Evolutionary conservation across 2,113 vertebrate species (phyloP), one percentile per base, ranked within the genome.

Genomic region (Rutilus rutilus): DNA sequence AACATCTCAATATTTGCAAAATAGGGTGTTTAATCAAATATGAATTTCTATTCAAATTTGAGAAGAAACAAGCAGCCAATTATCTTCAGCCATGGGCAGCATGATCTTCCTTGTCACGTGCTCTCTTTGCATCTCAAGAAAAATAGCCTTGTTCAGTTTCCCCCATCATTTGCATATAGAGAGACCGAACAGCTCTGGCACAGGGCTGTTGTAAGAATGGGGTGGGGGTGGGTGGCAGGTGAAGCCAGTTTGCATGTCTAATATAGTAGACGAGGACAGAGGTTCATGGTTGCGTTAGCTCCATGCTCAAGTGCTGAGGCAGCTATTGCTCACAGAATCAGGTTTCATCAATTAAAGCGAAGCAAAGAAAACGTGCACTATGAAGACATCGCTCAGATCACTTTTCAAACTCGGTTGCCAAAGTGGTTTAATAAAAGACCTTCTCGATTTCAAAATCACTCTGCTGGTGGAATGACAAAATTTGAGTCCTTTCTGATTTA

Each of bases 61-160:
- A 57, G 92, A 95, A 95, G 94, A 95, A 96, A 95, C 94, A 94
- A 93, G 90, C 92, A 94, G 93, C 89, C 92, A 95, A 93, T 95
- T 95, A 94, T 94, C 93, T 95, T 87, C 76, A 42, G 74, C 75
- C 77, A 62, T 60, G 85, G 42, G 54, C 92, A 92, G 88, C 90
- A 7, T 78, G 92, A 89, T 92, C 93, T 93, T 96, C 93, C 94
- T 96, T 95, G 94, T 95, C 94, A 89, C 78, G 88, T 93, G 93
- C 90, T 92, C 90, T 96, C 91, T 97, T 96, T 97, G 96, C 96
- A 97, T 97, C 95, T 95, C 94, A 95, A 96, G 96, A 95, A 95
- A 96, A 96, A 94, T 93, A 95, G 94, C 94, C 94, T 95, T 91
- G 93, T 94, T 90, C 90, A 90, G 89, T 87, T 91, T 67, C 93